Evolutionary conservation across 2,113 vertebrate species (phyloP).

Genomic region (Orthonyx spaldingii): DNA sequence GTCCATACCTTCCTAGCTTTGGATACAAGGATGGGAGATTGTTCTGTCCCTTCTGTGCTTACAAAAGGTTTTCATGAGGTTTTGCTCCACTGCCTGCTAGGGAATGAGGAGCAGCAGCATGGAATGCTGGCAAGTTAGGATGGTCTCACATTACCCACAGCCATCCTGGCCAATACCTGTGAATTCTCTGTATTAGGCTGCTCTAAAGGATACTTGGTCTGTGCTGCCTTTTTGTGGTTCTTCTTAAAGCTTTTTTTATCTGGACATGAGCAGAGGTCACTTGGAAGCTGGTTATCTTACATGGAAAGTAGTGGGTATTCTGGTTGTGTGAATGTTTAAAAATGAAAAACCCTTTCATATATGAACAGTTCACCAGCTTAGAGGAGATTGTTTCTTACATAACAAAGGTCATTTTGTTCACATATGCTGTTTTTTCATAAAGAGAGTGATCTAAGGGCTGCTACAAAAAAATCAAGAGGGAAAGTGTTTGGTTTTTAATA

Average conservation of each 20-base stretch:
- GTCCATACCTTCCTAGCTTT: neutral
- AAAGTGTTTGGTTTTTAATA: neutral
- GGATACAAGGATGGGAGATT: neutral
- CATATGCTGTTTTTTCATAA: neutral
- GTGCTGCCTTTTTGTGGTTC: neutral
- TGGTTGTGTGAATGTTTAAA: neutral
- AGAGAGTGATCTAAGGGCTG: neutral
- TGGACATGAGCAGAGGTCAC: neutral
- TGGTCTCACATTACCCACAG: neutral
- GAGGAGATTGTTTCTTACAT: neutral
- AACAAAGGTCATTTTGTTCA: neutral
- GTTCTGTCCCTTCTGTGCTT: neutral
- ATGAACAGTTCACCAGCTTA: neutral
- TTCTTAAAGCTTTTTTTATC: neutral
- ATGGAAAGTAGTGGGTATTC: neutral
- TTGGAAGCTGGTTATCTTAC: neutral
- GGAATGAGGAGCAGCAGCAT: neutral
- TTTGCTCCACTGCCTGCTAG: neutral
- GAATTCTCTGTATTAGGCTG: neutral
- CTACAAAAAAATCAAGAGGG: neutral
- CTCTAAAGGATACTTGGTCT: neutral
- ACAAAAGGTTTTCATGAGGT: neutral
- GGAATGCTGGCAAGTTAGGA: neutral
- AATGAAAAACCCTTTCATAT: neutral
- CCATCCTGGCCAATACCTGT: neutral